Evolutionary conservation across 2,888 invertebrate species (phyloP).

Genomic region (Agapostemon virescens): DNA sequence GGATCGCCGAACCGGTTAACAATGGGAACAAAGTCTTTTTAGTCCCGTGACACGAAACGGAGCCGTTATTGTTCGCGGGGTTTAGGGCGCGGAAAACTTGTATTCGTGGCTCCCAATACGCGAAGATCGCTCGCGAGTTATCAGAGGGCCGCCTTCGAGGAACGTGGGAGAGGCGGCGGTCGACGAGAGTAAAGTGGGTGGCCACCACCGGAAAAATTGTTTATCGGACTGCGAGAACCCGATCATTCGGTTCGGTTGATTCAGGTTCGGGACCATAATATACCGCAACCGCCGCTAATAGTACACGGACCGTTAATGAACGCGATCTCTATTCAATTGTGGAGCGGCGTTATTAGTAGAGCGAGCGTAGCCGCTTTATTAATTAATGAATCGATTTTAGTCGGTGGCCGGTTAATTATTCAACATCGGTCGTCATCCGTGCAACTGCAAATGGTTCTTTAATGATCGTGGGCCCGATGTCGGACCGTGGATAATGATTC

Average conservation of each 20-base stretch:
- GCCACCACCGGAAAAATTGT: constrained; percentile 45
- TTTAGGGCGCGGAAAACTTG: constrained; percentile 45
- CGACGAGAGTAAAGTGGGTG: not conserved
- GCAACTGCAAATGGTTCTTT: constrained; percentile 65
- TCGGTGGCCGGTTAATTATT: constrained; percentile 65
- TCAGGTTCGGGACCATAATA: constrained; percentile 55
- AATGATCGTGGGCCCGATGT: constrained; percentile 45
- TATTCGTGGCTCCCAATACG: constrained; percentile 17
- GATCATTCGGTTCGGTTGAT: constrained; percentile 58
- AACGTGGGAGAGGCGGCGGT: no score
- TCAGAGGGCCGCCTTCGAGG: not conserved
- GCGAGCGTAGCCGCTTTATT: constrained; percentile 66
- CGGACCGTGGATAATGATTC: not conserved
- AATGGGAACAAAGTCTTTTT: constrained; percentile 60
- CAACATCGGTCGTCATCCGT: constrained; percentile 61
- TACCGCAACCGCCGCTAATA: constrained; percentile 61
- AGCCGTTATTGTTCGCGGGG: constrained; percentile 60
- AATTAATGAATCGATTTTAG: constrained; percentile 68
- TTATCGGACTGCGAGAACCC: constrained; percentile 52
- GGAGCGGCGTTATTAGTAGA: constrained; percentile 65
- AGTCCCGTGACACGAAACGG: constrained; percentile 61
- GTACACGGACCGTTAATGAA: constrained; percentile 65
- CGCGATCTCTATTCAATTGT: constrained; percentile 69
- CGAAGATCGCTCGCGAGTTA: constrained; percentile 1
- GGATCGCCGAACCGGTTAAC: constrained; percentile 42